These are phyloP conservation scores for Thamnophis sirtalis DNA, from an alignment of 2,113 vertebrate species.

Conservation along the genomic window DNA sequence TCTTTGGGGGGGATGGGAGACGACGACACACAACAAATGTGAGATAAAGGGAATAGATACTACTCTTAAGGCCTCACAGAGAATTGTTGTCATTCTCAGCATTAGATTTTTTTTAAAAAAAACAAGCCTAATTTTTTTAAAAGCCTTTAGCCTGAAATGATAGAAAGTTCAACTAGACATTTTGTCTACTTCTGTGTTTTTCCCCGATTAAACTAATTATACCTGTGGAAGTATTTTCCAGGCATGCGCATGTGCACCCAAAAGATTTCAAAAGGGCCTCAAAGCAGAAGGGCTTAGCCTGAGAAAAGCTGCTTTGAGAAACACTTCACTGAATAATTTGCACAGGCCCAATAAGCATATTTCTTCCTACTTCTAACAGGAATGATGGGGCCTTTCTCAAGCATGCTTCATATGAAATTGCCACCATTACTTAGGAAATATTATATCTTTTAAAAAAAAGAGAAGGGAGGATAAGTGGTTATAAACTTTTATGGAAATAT, in stretches of 20 bases:
- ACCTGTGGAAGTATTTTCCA: not conserved
- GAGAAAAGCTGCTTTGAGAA: not conserved
- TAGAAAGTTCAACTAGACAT: not conserved
- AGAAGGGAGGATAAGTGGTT: not conserved
- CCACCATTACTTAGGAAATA: not conserved
- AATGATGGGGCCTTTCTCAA: not conserved
- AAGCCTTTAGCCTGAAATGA: not conserved
- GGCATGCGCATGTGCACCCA: not conserved
- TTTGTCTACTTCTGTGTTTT: not conserved
- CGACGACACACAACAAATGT: not conserved
- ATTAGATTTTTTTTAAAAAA: not conserved
- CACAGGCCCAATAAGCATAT: not conserved
- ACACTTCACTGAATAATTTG: not conserved
- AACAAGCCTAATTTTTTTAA: not conserved
- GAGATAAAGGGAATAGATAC: not conserved
- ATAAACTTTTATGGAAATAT: not conserved
- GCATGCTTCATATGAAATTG: not conserved
- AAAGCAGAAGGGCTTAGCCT: not conserved
- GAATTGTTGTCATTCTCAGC: no score
- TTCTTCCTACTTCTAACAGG: not conserved
- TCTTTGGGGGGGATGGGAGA: not conserved
- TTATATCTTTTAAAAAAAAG: not conserved
- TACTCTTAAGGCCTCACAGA: not conserved
- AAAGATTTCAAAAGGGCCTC: not conserved
- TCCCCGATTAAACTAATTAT: not conserved